Percentiles rank a stretch among this genome's conserved stretches.
These are phyloP conservation scores for Musca vetustissima DNA, from an alignment of 1,140 invertebrate genomes.

Conservation along the genomic window DNA sequence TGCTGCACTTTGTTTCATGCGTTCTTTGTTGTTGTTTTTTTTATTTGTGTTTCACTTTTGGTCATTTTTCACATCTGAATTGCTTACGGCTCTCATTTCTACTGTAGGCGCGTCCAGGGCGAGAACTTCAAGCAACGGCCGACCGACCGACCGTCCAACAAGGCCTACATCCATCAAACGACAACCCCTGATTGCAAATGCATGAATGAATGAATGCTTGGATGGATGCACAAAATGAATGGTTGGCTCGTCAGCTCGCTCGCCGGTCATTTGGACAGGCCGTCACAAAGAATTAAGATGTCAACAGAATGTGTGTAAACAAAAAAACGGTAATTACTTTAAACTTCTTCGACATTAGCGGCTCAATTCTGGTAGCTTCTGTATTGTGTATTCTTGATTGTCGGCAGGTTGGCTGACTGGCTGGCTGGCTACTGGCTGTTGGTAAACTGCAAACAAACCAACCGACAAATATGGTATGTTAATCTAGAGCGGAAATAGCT, in stretches of 20 bases:
- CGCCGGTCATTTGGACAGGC: conserved; percentile 1
- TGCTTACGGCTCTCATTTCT: conserved; percentile 5
- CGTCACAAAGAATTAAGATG: conserved; percentile 23
- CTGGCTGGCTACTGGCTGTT: too few species aligned
- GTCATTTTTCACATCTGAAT: conserved; percentile 9
- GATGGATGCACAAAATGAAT: conserved; percentile 1
- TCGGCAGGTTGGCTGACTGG: too few species aligned
- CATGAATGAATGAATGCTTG: conserved; percentile 5
- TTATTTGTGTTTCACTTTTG: not conserved
- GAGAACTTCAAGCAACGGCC: not conserved
- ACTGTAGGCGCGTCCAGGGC: conserved; percentile 1
- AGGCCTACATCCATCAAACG: too few species aligned
- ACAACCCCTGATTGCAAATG: not conserved
- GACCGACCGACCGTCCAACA: not conserved
- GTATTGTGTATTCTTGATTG: not conserved
- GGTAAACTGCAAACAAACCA: too few species aligned
- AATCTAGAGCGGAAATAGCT: conserved; percentile 24
- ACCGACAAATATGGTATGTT: not conserved
- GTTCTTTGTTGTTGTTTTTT: not conserved
- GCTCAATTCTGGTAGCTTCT: conserved; percentile 5
- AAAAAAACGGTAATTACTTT: conserved; percentile 11
- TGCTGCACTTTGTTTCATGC: not conserved
- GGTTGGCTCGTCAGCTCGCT: not conserved
- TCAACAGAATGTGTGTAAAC: conserved; percentile 14
- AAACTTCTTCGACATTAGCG: conserved; percentile 1